Evolutionary conservation across 1,140 invertebrate genomes (phyloP), one percentile per base, ranked within the genome.

Genomic region (Bombus consobrinus): DNA sequence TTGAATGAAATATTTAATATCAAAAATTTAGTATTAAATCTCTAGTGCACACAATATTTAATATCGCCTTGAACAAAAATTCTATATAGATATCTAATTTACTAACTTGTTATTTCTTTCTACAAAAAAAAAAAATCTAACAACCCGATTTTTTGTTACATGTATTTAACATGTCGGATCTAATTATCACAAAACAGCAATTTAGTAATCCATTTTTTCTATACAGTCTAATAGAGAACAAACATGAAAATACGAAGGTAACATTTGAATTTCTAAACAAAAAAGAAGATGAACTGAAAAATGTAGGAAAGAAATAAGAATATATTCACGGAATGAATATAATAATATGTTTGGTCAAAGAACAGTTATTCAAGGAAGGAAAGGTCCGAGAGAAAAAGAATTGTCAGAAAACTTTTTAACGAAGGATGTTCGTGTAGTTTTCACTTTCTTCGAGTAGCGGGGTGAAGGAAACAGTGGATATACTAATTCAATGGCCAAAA

Each of bases 401-500:
- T 53, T 53, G 5, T 22, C 47, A 28, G 32, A 10, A 22, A 69
- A 18, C 18, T 10, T 9, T 34, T 69, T 32, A 69, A 18, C n/a
- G 22, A 15, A 18, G 4, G 25, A 62, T n/a, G 12, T 64, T 28
- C 25, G 25, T 28, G 1, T 3, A 41, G 15, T n/a, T 78, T 59
- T 32, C 43, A 3, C n/a, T 41, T 83, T 68, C 66, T 64, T 13
- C 9, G 10, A 39, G 37, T 32, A 41, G 13, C 3, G 25, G 3
- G 0, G 3, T 0, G 12, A 57, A 68, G 62, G 47, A 74, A 32
- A 47, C 28, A 9, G 53, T 41, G 41, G 25, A 13, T 5, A 43
- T 80, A 82, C 47, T 75, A 82, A 86, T 74, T 75, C 79, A 57
- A 75, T 8, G 59, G 32, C 43, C 77, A 22, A 74, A 85, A 74